Conservation (phyloP, 2,888 invertebrate species). For the Parnassius apollo region DNA sequence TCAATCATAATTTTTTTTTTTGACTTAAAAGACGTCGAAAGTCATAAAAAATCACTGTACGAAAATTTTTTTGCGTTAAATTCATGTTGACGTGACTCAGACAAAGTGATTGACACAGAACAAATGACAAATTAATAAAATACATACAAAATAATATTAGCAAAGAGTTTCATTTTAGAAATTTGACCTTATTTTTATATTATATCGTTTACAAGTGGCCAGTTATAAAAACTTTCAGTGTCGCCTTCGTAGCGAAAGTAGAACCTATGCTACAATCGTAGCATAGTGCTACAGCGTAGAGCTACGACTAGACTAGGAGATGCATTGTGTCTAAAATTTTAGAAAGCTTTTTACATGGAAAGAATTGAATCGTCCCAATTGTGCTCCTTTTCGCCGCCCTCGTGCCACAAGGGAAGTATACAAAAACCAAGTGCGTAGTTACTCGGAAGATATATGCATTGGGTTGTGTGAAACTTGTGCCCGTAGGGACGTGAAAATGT, state of each 20-base stretch:
- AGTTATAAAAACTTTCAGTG: too few relatives aligned
- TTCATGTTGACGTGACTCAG: too few relatives aligned
- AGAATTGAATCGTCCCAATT: conserved; percentile 18
- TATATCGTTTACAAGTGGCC: too few relatives aligned
- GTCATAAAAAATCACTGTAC: too few relatives aligned
- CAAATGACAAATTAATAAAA: too few relatives aligned
- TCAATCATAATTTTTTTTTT: too few relatives aligned
- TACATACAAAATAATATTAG: too few relatives aligned
- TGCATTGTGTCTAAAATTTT: conserved; percentile 8
- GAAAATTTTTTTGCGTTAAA: too few relatives aligned
- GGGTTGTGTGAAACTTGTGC: conserved; percentile 1
- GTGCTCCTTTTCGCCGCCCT: conserved; percentile 3
- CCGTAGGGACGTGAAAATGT: conserved; percentile 8
- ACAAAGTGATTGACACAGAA: too few relatives aligned
- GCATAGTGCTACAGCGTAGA: conserved; percentile 4
- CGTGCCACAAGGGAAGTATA: conserved; percentile 16
- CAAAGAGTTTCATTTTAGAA: too few relatives aligned
- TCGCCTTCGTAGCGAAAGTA: not conserved
- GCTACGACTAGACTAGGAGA: conserved; percentile 14
- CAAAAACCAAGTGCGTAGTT: conserved; percentile 24
- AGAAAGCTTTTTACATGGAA: conserved; percentile 6
- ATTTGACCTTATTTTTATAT: too few relatives aligned
- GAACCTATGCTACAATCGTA: not conserved
- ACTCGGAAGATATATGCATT: conserved; percentile 19
- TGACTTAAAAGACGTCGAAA: too few relatives aligned